Conservation (phyloP, 2,888 invertebrate species). For the Andrena hattorfiana region DNA sequence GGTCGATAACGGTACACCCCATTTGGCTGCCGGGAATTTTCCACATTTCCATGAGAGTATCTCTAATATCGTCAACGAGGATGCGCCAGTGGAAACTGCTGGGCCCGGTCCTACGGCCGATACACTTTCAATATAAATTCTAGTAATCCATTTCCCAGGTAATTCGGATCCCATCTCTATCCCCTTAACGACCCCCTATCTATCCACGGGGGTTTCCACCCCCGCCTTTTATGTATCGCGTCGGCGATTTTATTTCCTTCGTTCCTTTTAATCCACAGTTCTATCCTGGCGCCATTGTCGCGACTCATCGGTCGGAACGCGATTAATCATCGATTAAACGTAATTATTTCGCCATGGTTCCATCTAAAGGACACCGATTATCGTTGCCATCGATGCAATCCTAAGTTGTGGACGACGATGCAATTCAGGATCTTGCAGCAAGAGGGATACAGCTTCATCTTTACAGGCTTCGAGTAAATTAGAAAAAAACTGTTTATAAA, state of each 20-base stretch:
- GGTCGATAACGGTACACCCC: constrained; percentile 27
- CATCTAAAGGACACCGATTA: neutral
- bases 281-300: constrained; percentile 11
- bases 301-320: neutral
- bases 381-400: neutral
- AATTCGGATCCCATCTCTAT: constrained; percentile 31
- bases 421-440: too few relatives aligned
- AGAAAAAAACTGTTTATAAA: too few relatives aligned
- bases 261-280: constrained; percentile 23
- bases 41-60: constrained; percentile 20
- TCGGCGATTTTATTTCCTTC: constrained; percentile 30
- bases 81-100: neutral
- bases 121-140: constrained; percentile 34
- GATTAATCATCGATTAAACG: constrained; percentile 22
- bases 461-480: too few relatives aligned
- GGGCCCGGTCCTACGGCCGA: constrained; percentile 7
- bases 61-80: constrained; percentile 31
- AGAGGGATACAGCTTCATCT: too few relatives aligned
- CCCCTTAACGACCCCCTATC: constrained; percentile 40
- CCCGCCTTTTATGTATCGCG: neutral
- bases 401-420: too few relatives aligned
- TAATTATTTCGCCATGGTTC: neutral
- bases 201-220: neutral
- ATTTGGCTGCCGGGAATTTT: constrained; percentile 7
- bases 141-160: constrained; percentile 40